Conservation (phyloP, 2,888 invertebrate genomes). For the Parnassius apollo region DNA sequence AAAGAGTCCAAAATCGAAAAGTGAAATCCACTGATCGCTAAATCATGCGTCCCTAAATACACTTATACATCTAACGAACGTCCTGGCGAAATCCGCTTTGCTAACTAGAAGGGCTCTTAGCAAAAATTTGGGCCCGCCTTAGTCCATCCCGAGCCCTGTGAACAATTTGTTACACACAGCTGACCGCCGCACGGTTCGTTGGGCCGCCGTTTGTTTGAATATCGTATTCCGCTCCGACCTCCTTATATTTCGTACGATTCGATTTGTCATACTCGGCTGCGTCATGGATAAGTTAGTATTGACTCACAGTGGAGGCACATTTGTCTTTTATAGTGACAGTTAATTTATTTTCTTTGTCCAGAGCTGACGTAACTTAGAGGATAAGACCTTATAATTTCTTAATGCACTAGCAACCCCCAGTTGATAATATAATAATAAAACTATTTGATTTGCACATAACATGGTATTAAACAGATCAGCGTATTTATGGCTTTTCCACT, state of each 20-base stretch:
- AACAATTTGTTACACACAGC: conserved; percentile 29
- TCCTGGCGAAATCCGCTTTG: conserved; percentile 15
- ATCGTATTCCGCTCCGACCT: conserved; percentile 42
- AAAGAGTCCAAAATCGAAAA: no score
- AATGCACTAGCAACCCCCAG: no score
- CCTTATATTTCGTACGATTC: conserved; percentile 41
- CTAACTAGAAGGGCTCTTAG: conserved; percentile 17
- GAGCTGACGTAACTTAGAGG: neutral
- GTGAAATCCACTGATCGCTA: no score
- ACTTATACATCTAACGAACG: conserved; percentile 8
- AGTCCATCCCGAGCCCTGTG: conserved; percentile 13
- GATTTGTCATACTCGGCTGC: conserved; percentile 45
- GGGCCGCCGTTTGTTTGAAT: conserved; percentile 53
- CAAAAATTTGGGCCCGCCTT: conserved; percentile 7
- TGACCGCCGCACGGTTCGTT: conserved; percentile 49
- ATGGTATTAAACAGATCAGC: no score
- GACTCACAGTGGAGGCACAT: conserved; percentile 4
- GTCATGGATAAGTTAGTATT: conserved; percentile 23
- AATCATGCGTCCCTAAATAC: no score
- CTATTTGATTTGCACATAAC: no score
- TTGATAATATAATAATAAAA: no score
- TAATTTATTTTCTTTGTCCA: conserved; percentile 2
- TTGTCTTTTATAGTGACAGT: conserved; percentile 19
- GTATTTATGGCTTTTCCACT: no score
- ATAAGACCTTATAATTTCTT: neutral